phyloP scores from a whole-genome alignment of 2,797 vertebrate species.

The Sebastiscus albofasciatus region DNA sequence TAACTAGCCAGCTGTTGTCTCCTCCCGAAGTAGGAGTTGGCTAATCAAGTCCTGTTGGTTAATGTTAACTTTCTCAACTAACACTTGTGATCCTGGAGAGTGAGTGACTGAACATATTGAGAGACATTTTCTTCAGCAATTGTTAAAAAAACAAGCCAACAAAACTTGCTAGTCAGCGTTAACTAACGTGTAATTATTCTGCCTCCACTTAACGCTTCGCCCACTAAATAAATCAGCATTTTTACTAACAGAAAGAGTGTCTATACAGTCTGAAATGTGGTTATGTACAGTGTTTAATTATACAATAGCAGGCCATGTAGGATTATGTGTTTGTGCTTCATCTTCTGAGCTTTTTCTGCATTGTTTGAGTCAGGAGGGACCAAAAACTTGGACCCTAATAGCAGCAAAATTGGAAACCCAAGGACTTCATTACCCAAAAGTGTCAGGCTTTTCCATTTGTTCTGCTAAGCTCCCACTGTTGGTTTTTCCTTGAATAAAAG shows the following conservation, averaged over 20 bases:
- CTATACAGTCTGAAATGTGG: not conserved
- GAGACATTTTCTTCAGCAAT: not conserved
- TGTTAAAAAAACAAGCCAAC: not conserved
- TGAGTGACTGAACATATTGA: too few species aligned
- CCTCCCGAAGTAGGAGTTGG: not conserved
- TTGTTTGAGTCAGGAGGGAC: not conserved
- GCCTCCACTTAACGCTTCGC: not conserved
- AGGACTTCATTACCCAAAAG: conserved; percentile 6
- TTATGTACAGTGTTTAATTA: not conserved
- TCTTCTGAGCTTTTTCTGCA: not conserved
- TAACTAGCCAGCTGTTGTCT: not conserved
- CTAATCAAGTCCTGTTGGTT: not conserved
- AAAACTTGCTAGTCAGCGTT: not conserved
- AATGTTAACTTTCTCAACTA: not conserved
- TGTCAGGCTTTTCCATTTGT: conserved; percentile 29
- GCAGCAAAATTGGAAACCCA: not conserved
- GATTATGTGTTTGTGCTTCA: not conserved
- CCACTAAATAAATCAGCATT: not conserved
- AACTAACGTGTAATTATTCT: not conserved
- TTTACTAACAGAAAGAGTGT: not conserved
- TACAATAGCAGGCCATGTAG: not conserved
- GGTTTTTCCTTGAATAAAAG: conserved; percentile 18
- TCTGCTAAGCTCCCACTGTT: conserved; percentile 19
- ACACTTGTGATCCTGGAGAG: too few species aligned
- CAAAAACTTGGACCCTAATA: not conserved